These are phyloP conservation scores for Turritopsis rubra DNA, from an alignment of 30 jellyfish, hydroid and myxozoan species.

Conservation along the genomic window DNA sequence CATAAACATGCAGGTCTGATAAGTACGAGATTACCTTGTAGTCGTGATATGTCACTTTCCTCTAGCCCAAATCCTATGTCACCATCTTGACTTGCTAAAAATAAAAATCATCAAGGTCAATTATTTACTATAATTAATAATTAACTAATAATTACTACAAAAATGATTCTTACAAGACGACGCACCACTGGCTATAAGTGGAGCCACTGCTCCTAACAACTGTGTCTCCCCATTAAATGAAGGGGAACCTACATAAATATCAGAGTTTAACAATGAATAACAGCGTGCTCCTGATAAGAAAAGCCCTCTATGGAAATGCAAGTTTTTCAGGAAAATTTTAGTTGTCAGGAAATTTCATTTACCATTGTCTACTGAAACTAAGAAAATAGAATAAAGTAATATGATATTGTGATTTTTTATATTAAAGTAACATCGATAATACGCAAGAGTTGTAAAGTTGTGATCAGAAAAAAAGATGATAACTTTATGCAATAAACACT, in stretches of 20 bases:
- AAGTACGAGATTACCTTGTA: conserved; percentile 27
- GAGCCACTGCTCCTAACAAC: conserved; percentile 22
- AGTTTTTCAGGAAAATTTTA: too few species aligned
- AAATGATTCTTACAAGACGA: conserved; percentile 15
- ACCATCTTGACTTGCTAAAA: conserved; percentile 31
- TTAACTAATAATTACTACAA: background rate
- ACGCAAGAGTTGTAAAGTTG: too few species aligned
- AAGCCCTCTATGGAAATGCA: background rate
- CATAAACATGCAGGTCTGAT: too few species aligned
- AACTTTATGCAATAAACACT: too few species aligned
- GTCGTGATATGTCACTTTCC: conserved; percentile 29
- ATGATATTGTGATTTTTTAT: too few species aligned
- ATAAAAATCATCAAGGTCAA: background rate
- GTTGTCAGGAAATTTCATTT: too few species aligned
- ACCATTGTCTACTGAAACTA: too few species aligned
- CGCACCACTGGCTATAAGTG: conserved; percentile 26
- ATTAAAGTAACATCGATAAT: too few species aligned
- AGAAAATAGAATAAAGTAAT: too few species aligned
- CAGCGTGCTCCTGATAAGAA: too few species aligned
- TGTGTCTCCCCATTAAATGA: conserved; percentile 18
- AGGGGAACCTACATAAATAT: conserved; percentile 4
- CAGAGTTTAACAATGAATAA: background rate
- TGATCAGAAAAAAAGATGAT: too few species aligned
- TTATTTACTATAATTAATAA: background rate
- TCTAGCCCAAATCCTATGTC: conserved; percentile 21